Conservation (phyloP, 2,888 invertebrate species). For the Mythimna albipuncta region DNA sequence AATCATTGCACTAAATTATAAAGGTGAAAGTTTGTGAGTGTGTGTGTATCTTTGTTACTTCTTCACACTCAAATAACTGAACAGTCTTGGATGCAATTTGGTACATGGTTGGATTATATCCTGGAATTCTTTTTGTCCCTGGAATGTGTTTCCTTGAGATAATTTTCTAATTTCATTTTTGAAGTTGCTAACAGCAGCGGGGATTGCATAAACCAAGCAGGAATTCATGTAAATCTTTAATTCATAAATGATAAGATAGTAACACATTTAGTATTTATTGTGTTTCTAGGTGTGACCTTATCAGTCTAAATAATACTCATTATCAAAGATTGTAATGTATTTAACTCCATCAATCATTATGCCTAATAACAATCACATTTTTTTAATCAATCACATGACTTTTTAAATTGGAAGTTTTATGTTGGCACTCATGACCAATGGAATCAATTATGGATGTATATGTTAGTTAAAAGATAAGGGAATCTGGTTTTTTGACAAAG, state of each 20-base stretch:
- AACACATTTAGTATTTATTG: constrained; percentile 6
- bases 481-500: not conserved
- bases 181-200: no score
- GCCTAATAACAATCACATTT: constrained; percentile 60
- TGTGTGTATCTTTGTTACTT: no score
- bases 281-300: constrained; percentile 39
- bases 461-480: not conserved
- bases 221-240: constrained; percentile 10
- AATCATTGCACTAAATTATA: no score
- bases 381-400: constrained; percentile 73
- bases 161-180: no score
- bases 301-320: constrained; percentile 36
- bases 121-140: no score
- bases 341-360: constrained; percentile 62
- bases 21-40: no score
- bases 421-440: constrained; percentile 43
- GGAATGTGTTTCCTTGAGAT: no score
- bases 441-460: constrained; percentile 21
- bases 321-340: constrained; percentile 53
- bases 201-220: not conserved
- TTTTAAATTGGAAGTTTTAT: constrained; percentile 25
- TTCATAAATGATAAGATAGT: constrained; percentile 37
- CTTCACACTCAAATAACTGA: no score
- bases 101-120: no score
- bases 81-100: no score